These are phyloP conservation scores for Spialia ferax DNA, from an alignment of 2,888 invertebrate species.

Conservation along the genomic window DNA sequence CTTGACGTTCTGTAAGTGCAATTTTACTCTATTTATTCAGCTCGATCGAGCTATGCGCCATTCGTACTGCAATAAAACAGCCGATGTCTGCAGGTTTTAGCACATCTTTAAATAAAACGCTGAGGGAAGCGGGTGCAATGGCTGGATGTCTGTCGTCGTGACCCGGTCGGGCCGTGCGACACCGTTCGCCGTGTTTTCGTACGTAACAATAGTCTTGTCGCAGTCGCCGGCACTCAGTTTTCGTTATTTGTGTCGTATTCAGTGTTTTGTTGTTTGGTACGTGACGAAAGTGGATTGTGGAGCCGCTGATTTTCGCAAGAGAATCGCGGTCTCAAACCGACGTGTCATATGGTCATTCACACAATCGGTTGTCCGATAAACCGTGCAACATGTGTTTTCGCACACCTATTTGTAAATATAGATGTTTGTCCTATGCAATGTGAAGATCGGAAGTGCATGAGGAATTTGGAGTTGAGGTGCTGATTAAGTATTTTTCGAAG, in stretches of 20 bases:
- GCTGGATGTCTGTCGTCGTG: conserved; percentile 56
- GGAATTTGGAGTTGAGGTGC: conserved; percentile 16
- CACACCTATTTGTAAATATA: conserved; percentile 66
- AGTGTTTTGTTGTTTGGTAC: conserved; percentile 61
- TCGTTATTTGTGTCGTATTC: conserved; percentile 60
- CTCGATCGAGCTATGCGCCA: conserved; percentile 83
- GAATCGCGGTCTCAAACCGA: conserved; percentile 45
- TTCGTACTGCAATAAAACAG: conserved; percentile 78
- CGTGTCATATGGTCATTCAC: conserved; percentile 53
- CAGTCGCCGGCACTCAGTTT: conserved; percentile 72
- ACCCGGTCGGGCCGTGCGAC: conserved; percentile 50
- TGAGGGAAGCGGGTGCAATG: conserved; percentile 60
- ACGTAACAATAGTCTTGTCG: conserved; percentile 54
- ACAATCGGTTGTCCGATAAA: conserved; percentile 59
- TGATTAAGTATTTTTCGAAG: conserved; percentile 7
- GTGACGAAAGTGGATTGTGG: conserved; percentile 53
- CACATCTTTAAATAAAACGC: conserved; percentile 67
- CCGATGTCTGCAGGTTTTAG: conserved; percentile 70
- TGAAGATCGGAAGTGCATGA: conserved; percentile 21
- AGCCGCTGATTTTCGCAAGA: conserved; percentile 48
- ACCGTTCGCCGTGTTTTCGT: conserved; percentile 56
- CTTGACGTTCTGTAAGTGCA: conserved; percentile 81
- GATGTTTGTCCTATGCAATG: conserved; percentile 17
- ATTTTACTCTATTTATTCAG: conserved; percentile 82
- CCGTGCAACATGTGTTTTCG: conserved; percentile 72